Conservation (phyloP, 1,140 invertebrate genomes). For the Caerostris darwini region DNA sequence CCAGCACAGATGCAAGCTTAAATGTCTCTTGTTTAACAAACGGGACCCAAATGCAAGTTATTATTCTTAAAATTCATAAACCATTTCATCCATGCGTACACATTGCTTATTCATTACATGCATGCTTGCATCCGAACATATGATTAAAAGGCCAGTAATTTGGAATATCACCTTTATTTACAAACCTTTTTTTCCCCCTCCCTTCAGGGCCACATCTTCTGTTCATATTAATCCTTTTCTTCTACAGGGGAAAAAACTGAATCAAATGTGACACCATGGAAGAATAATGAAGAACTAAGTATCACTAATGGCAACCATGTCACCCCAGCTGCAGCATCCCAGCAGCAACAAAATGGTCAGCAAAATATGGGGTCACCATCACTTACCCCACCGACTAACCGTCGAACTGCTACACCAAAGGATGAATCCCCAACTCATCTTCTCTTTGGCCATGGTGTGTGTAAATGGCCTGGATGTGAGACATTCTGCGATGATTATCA, state of each 20-base stretch:
- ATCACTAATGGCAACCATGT: conserved; percentile 71
- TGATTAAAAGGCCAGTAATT: too few relatives aligned
- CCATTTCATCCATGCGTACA: too few relatives aligned
- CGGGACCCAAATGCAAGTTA: too few relatives aligned
- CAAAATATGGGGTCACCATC: conserved; percentile 66
- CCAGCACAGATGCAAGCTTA: too few relatives aligned
- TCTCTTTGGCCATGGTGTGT: conserved; percentile 95
- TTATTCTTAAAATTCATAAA: too few relatives aligned
- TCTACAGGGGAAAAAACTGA: conserved; percentile 67
- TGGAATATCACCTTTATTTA: too few relatives aligned
- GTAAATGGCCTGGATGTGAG: conserved; percentile 98
- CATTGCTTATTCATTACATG: too few relatives aligned
- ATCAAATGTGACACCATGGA: conserved; percentile 20
- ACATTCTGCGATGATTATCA: conserved; percentile 93
- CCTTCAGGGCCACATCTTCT: background rate
- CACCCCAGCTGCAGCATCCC: conserved; percentile 22
- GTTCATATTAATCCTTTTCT: conserved; percentile 43
- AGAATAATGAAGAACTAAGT: conserved; percentile 59
- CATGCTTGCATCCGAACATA: too few relatives aligned
- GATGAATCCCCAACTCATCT: conserved; percentile 73
- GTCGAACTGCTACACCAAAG: conserved; percentile 55
- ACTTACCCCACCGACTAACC: conserved; percentile 70
- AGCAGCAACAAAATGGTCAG: conserved; percentile 69
- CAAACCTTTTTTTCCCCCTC: background rate
- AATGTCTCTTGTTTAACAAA: too few relatives aligned